Evolutionary conservation across 2,888 invertebrate species (phyloP).

Genomic region (Latrodectus hesperus): DNA sequence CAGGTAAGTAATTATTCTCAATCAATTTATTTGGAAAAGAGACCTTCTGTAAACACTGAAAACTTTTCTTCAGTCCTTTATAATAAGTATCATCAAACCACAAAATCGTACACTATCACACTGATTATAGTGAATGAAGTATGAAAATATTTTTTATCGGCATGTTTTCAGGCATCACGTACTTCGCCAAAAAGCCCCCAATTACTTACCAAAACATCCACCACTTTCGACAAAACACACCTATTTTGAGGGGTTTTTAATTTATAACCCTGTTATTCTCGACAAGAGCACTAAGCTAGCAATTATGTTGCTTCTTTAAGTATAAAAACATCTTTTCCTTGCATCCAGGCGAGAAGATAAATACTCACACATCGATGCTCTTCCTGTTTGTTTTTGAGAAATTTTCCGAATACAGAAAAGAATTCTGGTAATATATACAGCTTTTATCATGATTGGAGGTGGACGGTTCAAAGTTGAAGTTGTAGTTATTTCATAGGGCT

Average conservation of each 20-base stretch:
- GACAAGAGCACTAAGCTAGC: not conserved
- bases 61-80: not conserved
- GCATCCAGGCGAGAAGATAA: not conserved
- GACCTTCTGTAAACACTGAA: not conserved
- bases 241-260: constrained; percentile 57
- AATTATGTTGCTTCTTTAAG: constrained; percentile 47
- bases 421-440: too few relatives aligned
- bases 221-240: constrained; percentile 44
- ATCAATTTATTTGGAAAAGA: too few relatives aligned
- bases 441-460: too few relatives aligned
- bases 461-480: too few relatives aligned
- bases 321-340: constrained; percentile 38
- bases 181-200: constrained; percentile 15
- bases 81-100: constrained; percentile 35
- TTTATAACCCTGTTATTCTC: constrained; percentile 60
- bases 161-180: not conserved
- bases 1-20: too few relatives aligned
- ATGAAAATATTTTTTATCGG: not conserved
- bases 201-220: constrained; percentile 48
- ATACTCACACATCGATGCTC: not conserved
- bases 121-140: not conserved
- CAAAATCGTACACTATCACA: constrained; percentile 11
- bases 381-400: not conserved
- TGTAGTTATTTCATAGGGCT: too few relatives aligned
- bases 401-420: too few relatives aligned